These are phyloP conservation scores for Globia sparganii DNA, from an alignment of 2,888 invertebrate genomes.

Conservation along the genomic window DNA sequence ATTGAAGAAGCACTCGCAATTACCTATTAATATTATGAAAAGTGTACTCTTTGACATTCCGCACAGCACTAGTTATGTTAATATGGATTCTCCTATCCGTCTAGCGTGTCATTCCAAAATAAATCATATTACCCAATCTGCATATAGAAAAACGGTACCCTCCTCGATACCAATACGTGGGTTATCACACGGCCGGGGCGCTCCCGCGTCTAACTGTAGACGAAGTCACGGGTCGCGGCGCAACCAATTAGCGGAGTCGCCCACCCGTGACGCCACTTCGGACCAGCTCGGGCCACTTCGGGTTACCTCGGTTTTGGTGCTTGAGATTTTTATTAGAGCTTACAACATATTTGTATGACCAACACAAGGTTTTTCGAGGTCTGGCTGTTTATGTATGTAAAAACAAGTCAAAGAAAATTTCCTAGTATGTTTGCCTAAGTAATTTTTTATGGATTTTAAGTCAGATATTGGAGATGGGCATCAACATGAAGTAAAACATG, in stretches of 20 bases:
- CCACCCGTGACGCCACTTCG: slow-evolving; percentile 82
- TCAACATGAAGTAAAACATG: too few relatives aligned
- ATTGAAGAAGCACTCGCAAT: not conserved
- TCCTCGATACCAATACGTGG: slow-evolving; percentile 56
- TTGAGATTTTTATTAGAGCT: slow-evolving; percentile 32
- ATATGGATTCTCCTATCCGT: not conserved
- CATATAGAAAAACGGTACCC: slow-evolving; percentile 62
- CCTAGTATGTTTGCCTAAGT: not conserved
- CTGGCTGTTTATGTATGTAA: not conserved
- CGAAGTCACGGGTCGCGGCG: slow-evolving; percentile 77
- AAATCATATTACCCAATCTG: slow-evolving; percentile 52
- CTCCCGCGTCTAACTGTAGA: slow-evolving; percentile 76
- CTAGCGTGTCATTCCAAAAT: slow-evolving; percentile 27
- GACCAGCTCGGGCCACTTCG: slow-evolving; percentile 70
- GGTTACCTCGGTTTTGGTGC: slow-evolving; percentile 57
- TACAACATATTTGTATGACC: not conserved
- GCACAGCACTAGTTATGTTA: not conserved
- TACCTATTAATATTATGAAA: not conserved
- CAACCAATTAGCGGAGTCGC: slow-evolving; percentile 79
- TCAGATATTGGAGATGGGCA: not conserved
- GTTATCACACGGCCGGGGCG: slow-evolving; percentile 67
- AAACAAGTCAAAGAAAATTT: not conserved
- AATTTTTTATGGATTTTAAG: not conserved
- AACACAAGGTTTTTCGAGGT: not conserved
- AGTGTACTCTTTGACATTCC: not conserved